These are phyloP conservation scores for Pristiophorus japonicus DNA, from an alignment of 2,113 vertebrate species.

Conservation along the genomic window DNA sequence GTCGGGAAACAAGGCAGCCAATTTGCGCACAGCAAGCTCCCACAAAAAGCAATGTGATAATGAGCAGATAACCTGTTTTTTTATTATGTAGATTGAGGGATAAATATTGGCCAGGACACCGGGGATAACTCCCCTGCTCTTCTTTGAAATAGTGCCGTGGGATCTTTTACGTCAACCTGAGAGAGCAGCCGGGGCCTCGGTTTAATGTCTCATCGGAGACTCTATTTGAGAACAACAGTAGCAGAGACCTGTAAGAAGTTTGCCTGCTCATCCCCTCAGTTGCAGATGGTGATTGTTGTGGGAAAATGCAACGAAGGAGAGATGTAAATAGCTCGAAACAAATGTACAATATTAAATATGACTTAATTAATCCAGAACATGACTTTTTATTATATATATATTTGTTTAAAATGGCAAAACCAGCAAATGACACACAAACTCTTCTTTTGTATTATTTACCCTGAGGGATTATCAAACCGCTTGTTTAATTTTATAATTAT, in stretches of 20 bases:
- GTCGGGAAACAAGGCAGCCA: too few relatives aligned
- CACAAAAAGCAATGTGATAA: too few relatives aligned
- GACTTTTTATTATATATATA: not conserved
- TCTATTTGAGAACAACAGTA: not conserved
- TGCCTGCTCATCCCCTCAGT: not conserved
- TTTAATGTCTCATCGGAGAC: too few relatives aligned
- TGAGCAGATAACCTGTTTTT: too few relatives aligned
- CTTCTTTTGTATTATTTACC: not conserved
- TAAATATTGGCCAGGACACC: too few relatives aligned
- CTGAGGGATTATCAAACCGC: not conserved
- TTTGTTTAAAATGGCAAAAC: not conserved
- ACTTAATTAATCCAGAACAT: not conserved
- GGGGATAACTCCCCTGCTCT: too few relatives aligned
- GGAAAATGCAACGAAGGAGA: not conserved
- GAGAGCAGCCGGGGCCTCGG: too few relatives aligned
- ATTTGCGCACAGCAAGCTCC: too few relatives aligned
- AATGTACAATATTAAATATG: not conserved
- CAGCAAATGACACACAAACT: not conserved
- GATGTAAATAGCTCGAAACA: not conserved
- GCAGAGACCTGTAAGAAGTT: not conserved
- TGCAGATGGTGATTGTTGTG: not conserved
- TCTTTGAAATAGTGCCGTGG: too few relatives aligned
- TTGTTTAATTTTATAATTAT: not conserved
- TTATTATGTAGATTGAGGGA: too few relatives aligned
- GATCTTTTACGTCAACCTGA: too few relatives aligned